phyloP scores from a whole-genome alignment of 1,140 invertebrate species.

The Anadara kagoshimensis region DNA sequence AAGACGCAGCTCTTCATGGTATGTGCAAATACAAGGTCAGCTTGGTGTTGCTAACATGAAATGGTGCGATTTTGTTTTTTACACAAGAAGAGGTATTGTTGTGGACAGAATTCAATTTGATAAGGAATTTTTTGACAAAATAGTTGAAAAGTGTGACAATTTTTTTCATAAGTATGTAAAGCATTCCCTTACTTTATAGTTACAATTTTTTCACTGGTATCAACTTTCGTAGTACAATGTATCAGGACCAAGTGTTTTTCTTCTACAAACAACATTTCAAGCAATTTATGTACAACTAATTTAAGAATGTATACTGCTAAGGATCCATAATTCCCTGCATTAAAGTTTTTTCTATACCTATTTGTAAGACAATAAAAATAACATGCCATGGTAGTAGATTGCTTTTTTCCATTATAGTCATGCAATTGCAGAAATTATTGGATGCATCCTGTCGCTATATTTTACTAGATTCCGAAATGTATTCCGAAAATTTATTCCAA shows the following conservation, averaged over 20 bases:
- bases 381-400: too few relatives aligned
- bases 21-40: constrained; percentile 32
- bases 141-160: too few relatives aligned
- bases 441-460: too few relatives aligned
- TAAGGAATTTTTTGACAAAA: too few relatives aligned
- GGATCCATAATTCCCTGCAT: background rate
- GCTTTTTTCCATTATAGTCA: too few relatives aligned
- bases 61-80: constrained; percentile 36
- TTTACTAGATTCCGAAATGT: too few relatives aligned
- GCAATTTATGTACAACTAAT: background rate
- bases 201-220: background rate
- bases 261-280: background rate
- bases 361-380: too few relatives aligned
- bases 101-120: constrained; percentile 31
- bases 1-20: constrained; percentile 31
- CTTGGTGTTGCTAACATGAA: constrained; percentile 12
- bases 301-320: too few relatives aligned
- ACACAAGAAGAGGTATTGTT: constrained; percentile 20
- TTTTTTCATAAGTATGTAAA: too few relatives aligned
- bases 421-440: too few relatives aligned
- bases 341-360: too few relatives aligned
- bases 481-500: too few relatives aligned
- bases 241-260: constrained; percentile 6
- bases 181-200: background rate
- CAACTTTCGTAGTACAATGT: constrained; percentile 4